Evolutionary conservation across 2,797 vertebrate species (phyloP).

Genomic region (Hypotaenidia philippensis): DNA sequence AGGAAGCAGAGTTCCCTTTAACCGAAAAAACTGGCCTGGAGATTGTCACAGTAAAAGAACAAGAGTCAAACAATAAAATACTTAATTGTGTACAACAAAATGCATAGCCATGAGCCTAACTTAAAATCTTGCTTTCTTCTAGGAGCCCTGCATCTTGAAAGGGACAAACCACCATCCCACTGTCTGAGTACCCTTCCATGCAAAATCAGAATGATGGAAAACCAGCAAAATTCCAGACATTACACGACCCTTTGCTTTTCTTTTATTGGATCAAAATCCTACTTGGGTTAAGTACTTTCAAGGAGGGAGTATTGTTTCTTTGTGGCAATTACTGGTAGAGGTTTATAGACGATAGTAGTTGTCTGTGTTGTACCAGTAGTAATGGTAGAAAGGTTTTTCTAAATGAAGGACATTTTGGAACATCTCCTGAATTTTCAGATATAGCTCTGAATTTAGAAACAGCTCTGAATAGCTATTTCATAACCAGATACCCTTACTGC

Average conservation of each 20-base stretch:
- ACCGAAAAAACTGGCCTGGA: not conserved
- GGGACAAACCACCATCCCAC: not conserved
- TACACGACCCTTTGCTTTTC: not conserved
- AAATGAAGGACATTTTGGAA: not conserved
- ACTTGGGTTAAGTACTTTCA: not conserved
- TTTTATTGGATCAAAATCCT: not conserved
- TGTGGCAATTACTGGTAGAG: not conserved
- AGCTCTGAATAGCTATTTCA: not conserved
- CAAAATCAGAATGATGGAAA: not conserved
- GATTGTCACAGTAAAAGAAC: not conserved
- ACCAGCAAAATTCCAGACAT: not conserved
- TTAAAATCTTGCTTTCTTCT: not conserved
- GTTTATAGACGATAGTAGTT: not conserved
- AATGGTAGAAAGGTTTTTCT: not conserved
- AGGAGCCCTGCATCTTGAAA: not conserved
- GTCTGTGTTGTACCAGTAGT: not conserved
- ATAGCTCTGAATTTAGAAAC: not conserved
- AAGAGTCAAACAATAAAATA: slow-evolving; percentile 19
- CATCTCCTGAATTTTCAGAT: not conserved
- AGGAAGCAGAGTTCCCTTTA: not conserved
- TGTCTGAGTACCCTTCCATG: not conserved
- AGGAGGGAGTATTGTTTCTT: not conserved
- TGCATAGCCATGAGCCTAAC: not conserved
- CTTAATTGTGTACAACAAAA: not conserved
- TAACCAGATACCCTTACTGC: not conserved